phyloP scores from a whole-genome alignment of 2,797 vertebrate genomes.

The Sphenopsis melanotis region DNA sequence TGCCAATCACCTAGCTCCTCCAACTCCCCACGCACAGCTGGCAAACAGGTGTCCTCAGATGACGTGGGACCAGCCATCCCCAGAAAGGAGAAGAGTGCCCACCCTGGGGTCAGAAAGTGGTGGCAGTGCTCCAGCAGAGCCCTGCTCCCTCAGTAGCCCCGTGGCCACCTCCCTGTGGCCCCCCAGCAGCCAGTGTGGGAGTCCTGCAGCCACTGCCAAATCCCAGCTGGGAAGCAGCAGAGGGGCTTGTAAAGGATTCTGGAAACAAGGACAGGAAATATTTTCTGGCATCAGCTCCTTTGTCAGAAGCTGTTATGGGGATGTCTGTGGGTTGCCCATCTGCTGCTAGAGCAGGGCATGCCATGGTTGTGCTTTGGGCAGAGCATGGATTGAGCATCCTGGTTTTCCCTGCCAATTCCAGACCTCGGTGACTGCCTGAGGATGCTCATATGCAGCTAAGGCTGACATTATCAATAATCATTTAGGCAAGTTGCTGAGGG shows the following conservation, averaged over 20 bases:
- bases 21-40: not conserved
- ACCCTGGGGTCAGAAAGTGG: not conserved
- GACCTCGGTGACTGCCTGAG: not conserved
- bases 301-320: not conserved
- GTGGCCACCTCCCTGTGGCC: accelerated
- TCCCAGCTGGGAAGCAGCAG: not conserved
- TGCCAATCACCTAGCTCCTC: not conserved
- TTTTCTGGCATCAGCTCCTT: not conserved
- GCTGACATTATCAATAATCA: not conserved
- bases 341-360: not conserved
- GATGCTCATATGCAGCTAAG: not conserved
- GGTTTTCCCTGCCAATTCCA: not conserved
- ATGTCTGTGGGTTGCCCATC: not conserved
- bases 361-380: not conserved
- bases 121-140: not conserved
- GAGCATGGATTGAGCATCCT: not conserved
- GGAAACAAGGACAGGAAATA: not conserved
- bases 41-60: not conserved
- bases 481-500: not conserved
- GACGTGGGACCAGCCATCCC: not conserved
- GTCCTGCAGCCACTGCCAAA: not conserved
- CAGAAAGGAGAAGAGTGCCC: not conserved
- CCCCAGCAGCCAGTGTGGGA: not conserved
- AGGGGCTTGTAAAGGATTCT: not conserved
- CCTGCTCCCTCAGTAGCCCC: not conserved